Conservation (phyloP, 2,113 vertebrate genomes). For the Serinus canaria region DNA sequence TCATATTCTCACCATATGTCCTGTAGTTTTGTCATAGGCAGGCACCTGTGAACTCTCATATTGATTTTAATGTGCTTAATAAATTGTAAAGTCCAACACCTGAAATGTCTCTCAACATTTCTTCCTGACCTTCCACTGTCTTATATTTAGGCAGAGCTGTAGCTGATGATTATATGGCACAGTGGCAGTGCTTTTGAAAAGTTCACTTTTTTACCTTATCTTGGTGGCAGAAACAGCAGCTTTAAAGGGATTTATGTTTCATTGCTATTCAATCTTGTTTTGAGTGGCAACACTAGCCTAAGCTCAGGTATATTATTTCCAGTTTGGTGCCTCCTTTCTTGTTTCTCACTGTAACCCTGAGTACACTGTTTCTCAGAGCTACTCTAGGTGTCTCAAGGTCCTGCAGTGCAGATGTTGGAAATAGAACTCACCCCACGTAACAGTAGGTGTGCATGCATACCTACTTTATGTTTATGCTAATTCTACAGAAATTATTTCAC, state of each 20-base stretch:
- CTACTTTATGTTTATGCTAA: neutral
- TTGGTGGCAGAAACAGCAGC: neutral
- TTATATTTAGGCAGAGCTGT: neutral
- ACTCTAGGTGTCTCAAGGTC: neutral
- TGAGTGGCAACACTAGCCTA: neutral
- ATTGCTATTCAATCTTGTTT: neutral
- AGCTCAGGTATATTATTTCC: neutral
- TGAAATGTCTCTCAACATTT: neutral
- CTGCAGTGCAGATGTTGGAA: neutral
- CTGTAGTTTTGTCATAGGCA: neutral
- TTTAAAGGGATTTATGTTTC: slow-evolving; percentile 12
- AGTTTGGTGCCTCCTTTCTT: neutral
- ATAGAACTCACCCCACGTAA: neutral
- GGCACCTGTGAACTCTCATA: neutral
- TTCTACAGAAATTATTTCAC: neutral
- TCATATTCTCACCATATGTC: neutral
- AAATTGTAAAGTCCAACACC: neutral
- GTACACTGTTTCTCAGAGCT: neutral
- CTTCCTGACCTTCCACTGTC: neutral
- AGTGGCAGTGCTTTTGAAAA: neutral
- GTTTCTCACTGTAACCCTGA: neutral
- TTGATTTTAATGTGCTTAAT: neutral
- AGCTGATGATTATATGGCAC: neutral
- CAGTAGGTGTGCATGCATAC: neutral
- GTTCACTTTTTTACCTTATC: neutral